These are phyloP conservation scores for Phragmatobia fuliginosa DNA, from an alignment of 2,888 invertebrate genomes.

Conservation along the genomic window DNA sequence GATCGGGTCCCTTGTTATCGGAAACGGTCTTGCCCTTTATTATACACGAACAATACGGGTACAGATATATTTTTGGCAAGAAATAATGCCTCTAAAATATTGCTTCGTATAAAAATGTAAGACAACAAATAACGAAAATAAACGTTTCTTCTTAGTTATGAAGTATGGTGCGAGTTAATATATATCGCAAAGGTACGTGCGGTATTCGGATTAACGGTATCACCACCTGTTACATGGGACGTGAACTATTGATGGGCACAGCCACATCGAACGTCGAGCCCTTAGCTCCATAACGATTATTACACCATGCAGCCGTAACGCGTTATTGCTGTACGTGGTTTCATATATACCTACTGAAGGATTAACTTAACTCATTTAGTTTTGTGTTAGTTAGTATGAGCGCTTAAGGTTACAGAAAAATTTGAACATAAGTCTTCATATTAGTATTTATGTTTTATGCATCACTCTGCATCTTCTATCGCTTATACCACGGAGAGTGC, in stretches of 20 bases:
- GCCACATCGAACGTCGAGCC: slow-evolving; percentile 22
- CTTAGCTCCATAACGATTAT: slow-evolving; percentile 36
- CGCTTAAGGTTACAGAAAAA: background rate
- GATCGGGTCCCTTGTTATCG: slow-evolving; percentile 49
- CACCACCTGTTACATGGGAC: slow-evolving; percentile 46
- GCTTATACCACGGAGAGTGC: no score
- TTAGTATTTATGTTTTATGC: no score
- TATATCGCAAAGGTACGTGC: slow-evolving; percentile 4
- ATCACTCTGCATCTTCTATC: no score
- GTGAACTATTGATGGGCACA: slow-evolving; percentile 16
- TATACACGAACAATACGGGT: slow-evolving; percentile 30
- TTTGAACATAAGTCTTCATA: background rate
- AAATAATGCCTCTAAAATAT: slow-evolving; percentile 39
- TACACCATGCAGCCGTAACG: slow-evolving; percentile 25
- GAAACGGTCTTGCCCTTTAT: slow-evolving; percentile 30
- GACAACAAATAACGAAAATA: slow-evolving; percentile 11
- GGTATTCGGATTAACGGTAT: slow-evolving; percentile 18
- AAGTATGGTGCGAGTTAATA: slow-evolving; percentile 2
- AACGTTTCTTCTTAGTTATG: slow-evolving; percentile 30
- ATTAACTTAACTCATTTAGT: slow-evolving; percentile 9
- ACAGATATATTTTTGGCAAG: slow-evolving; percentile 28
- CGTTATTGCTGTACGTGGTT: slow-evolving; percentile 34
- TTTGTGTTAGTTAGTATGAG: background rate
- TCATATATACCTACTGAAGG: slow-evolving; percentile 12
- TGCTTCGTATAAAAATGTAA: slow-evolving; percentile 26